Evolutionary conservation across 2,113 vertebrate species (phyloP).

Genomic region (Apeltes quadracus): DNA sequence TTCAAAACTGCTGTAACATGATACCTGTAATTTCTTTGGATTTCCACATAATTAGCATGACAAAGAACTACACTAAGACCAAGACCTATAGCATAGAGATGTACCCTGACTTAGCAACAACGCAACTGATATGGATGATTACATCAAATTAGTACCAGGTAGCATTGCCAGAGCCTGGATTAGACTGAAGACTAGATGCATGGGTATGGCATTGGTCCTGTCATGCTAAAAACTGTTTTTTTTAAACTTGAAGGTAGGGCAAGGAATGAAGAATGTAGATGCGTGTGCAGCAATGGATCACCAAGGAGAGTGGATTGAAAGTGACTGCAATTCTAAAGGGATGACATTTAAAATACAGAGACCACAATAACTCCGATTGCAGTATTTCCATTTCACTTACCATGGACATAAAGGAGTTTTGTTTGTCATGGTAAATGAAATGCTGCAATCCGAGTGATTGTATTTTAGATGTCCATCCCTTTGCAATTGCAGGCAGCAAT

Average conservation of each 20-base stretch:
- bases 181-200: constrained; percentile 61
- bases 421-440: constrained; percentile 71
- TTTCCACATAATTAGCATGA: constrained; percentile 50
- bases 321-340: too few species aligned
- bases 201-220: constrained; percentile 70
- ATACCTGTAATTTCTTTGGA: constrained; percentile 18
- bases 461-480: background rate
- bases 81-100: constrained; percentile 64
- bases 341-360: too few species aligned
- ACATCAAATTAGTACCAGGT: constrained; percentile 32
- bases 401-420: constrained; percentile 40
- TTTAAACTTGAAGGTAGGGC: constrained; percentile 60
- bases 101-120: constrained; percentile 70
- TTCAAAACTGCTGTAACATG: background rate
- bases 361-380: too few species aligned
- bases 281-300: constrained; percentile 63
- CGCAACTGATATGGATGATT: constrained; percentile 42
- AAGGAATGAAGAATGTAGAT: constrained; percentile 1
- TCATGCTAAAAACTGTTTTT: constrained; percentile 47
- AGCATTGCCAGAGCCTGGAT: constrained; percentile 54
- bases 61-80: constrained; percentile 51
- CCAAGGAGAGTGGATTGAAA: constrained; percentile 65
- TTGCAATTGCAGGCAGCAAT: constrained; percentile 31
- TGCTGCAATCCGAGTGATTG: background rate
- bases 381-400: too few species aligned